phyloP scores from a whole-genome alignment of 2,797 vertebrate genomes.

The Sarcophilus harrisii region DNA sequence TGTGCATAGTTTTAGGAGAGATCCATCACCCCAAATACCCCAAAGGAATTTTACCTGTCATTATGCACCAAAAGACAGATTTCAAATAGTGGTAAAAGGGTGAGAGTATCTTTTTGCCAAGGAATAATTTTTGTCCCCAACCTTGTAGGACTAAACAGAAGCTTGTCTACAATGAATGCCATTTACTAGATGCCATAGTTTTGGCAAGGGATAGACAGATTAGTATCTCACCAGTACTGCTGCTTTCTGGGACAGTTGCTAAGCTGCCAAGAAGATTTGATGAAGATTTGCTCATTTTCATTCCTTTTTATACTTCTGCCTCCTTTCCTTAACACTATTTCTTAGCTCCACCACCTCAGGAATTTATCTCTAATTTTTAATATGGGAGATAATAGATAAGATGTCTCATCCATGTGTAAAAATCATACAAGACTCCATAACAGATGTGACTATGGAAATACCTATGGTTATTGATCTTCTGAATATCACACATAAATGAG shows the following conservation, averaged over 20 bases:
- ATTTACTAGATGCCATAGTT: not conserved
- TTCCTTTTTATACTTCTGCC: not conserved
- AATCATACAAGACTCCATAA: not conserved
- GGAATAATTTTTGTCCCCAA: not conserved
- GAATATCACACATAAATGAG: not conserved
- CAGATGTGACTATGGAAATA: not conserved
- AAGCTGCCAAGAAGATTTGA: not conserved
- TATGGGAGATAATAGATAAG: not conserved
- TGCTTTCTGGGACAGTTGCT: not conserved
- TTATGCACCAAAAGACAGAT: not conserved
- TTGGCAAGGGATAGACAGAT: not conserved
- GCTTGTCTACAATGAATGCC: not conserved
- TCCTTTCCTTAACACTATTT: not conserved
- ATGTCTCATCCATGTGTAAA: not conserved
- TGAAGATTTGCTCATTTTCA: not conserved
- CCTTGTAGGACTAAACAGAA: not conserved
- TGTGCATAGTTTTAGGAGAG: not conserved
- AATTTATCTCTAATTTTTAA: not conserved
- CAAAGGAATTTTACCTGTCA: not conserved
- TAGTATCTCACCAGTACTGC: not conserved
- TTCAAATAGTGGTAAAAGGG: not conserved
- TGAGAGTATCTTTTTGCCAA: not conserved
- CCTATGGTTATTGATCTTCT: not conserved
- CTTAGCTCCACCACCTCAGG: not conserved
- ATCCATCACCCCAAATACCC: not conserved